phyloP scores from a whole-genome alignment of 2,888 invertebrate species.

The Andrena bucephala region DNA sequence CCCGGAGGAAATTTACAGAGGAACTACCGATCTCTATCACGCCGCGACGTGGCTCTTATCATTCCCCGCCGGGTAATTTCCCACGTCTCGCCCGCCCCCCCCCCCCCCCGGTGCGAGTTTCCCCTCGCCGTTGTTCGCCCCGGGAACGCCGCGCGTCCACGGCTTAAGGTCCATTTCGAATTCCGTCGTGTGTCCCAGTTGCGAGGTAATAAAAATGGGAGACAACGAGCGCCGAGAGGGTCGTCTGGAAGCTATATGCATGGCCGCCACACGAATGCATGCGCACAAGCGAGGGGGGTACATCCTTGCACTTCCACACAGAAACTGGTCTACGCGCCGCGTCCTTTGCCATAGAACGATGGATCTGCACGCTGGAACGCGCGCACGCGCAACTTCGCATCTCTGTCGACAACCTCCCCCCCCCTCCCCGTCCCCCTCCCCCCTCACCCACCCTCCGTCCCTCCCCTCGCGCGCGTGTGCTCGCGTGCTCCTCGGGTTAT shows the following conservation, averaged over 20 bases:
- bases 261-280: conserved; percentile 9
- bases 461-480: not conserved
- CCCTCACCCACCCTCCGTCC: no score
- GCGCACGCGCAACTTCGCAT: conserved; percentile 55
- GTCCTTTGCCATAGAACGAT: conserved; percentile 46
- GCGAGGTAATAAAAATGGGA: conserved; percentile 61
- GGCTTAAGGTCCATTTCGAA: conserved; percentile 57
- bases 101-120: conserved; percentile 8
- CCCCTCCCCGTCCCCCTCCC: no score
- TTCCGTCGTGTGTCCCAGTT: conserved; percentile 65
- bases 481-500: not conserved
- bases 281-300: conserved; percentile 22
- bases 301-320: conserved; percentile 46
- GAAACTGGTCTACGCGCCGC: conserved; percentile 34
- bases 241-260: conserved; percentile 40
- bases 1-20: not conserved
- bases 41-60: not conserved
- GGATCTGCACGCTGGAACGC: conserved; percentile 26
- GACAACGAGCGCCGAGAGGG: conserved; percentile 45
- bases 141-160: conserved; percentile 14
- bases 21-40: not conserved
- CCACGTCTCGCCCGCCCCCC: not conserved
- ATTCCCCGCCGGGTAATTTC: not conserved
- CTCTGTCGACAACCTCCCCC: not conserved
- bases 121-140: not conserved